phyloP scores from a whole-genome alignment of 2,888 invertebrate genomes.

The Rhagonycha lutea region DNA sequence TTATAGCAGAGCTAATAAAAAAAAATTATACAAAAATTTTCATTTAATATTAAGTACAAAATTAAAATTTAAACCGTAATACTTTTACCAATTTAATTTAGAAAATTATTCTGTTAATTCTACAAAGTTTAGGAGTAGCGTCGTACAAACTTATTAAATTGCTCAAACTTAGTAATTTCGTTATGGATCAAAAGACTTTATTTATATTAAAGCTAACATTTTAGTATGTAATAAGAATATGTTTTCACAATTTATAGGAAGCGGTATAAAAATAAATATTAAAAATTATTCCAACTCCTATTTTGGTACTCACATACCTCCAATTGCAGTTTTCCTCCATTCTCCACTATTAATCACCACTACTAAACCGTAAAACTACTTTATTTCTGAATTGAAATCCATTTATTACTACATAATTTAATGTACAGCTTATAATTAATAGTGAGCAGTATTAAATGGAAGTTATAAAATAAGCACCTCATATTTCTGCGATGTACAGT shows the following conservation, averaged over 20 bases:
- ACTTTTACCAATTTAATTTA: conserved; percentile 10
- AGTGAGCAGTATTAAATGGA: conserved; percentile 6
- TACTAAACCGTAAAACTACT: background rate
- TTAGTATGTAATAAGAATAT: conserved; percentile 11
- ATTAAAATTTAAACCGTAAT: background rate
- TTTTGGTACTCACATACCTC: background rate
- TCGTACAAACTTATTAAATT: conserved; percentile 13
- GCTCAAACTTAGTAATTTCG: conserved; percentile 20
- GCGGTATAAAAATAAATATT: background rate
- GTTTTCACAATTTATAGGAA: conserved; percentile 11
- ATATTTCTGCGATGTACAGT: conserved; percentile 6
- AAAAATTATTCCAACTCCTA: background rate
- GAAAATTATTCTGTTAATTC: conserved; percentile 21
- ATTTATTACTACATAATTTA: background rate
- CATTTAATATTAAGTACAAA: background rate
- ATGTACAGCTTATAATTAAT: conserved; percentile 5
- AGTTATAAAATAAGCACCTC: conserved; percentile 11
- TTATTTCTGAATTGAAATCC: background rate
- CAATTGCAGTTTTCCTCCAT: background rate
- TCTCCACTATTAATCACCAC: background rate
- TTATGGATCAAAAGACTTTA: conserved; percentile 17
- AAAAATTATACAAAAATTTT: background rate
- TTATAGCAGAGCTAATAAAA: background rate
- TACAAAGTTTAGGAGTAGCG: conserved; percentile 9
- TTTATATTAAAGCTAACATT: conserved; percentile 20